Evolutionary conservation across 2,113 vertebrate genomes (phyloP).

Genomic region (Seriola dumerili): DNA sequence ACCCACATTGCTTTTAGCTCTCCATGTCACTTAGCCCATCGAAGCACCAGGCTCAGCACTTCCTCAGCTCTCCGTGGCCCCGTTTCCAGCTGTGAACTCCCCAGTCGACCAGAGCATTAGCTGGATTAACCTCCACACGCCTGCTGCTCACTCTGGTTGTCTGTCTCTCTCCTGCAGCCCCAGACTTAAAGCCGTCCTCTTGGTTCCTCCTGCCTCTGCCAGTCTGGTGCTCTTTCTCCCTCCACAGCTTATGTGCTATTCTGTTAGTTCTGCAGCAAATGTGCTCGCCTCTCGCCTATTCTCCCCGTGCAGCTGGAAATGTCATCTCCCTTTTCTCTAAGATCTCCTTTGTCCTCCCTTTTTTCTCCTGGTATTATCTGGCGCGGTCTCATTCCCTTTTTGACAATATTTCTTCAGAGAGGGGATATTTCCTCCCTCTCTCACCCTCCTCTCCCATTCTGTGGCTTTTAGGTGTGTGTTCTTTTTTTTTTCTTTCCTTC

Average conservation of each 20-base stretch:
- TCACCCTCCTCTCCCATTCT: background rate
- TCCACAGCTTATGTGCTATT: constrained; percentile 51
- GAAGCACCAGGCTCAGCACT: constrained; percentile 46
- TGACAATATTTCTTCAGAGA: constrained; percentile 65
- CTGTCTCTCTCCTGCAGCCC: constrained; percentile 50
- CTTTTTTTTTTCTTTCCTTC: constrained; percentile 13
- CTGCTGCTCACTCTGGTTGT: constrained; percentile 28
- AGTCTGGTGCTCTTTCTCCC: constrained; percentile 13
- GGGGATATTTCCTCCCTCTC: constrained; percentile 37
- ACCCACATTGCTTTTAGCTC: constrained; percentile 4
- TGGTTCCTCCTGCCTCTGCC: constrained; percentile 22
- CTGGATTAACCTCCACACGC: constrained; percentile 68
- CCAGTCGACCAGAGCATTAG: constrained; percentile 67
- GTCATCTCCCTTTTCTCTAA: constrained; percentile 64
- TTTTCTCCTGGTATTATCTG: constrained; percentile 59
- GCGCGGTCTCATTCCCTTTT: constrained; percentile 50
- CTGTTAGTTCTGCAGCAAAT: constrained; percentile 51
- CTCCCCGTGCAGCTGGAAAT: constrained; percentile 57
- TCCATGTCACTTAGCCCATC: constrained; percentile 33
- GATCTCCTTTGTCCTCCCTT: constrained; percentile 63
- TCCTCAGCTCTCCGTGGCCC: constrained; percentile 41
- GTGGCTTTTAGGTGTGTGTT: constrained; percentile 42
- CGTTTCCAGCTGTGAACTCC: constrained; percentile 41
- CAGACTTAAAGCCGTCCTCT: constrained; percentile 40
- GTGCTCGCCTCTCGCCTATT: constrained; percentile 17